Conservation (phyloP, 1,140 invertebrate genomes). For the Danaus melanippus region DNA sequence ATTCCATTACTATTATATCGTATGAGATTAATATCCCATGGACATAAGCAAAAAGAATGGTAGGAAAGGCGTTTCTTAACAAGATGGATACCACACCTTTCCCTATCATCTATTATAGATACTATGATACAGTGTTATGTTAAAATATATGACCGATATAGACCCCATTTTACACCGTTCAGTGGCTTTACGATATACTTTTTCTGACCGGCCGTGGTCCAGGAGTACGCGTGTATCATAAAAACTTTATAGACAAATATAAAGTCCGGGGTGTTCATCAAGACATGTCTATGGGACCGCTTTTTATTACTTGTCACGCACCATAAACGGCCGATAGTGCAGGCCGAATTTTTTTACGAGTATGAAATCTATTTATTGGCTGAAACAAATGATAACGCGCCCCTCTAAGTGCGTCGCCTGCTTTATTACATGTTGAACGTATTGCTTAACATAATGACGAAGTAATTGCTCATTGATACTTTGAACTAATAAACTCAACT, state of each 20-base stretch:
- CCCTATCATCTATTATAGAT: too few relatives aligned
- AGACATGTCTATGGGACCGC: conserved; percentile 53
- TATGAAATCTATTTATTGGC: conserved; percentile 49
- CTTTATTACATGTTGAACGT: too few relatives aligned
- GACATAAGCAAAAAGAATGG: not conserved
- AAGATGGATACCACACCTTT: too few relatives aligned
- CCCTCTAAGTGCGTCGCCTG: too few relatives aligned
- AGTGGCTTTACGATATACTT: conserved; percentile 62
- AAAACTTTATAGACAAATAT: conserved; percentile 63
- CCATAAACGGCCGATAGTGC: conserved; percentile 56
- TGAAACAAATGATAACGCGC: conserved; percentile 20
- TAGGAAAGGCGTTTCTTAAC: too few relatives aligned
- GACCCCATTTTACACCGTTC: conserved; percentile 44
- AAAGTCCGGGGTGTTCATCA: conserved; percentile 58
- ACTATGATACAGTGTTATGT: too few relatives aligned
- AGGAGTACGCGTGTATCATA: conserved; percentile 44
- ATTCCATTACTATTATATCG: too few relatives aligned
- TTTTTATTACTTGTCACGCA: conserved; percentile 65
- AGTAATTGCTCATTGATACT: too few relatives aligned
- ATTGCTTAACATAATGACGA: too few relatives aligned
- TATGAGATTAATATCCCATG: not conserved
- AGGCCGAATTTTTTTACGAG: conserved; percentile 44
- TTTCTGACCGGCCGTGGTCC: conserved; percentile 46
- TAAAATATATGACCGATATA: not conserved
- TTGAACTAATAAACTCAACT: too few relatives aligned